A percentile compares a stretch with the other conserved stretches of the same genome.
Evolutionary conservation across 1,140 invertebrate genomes (phyloP).

Genomic region (Sarcophaga bullata): DNA sequence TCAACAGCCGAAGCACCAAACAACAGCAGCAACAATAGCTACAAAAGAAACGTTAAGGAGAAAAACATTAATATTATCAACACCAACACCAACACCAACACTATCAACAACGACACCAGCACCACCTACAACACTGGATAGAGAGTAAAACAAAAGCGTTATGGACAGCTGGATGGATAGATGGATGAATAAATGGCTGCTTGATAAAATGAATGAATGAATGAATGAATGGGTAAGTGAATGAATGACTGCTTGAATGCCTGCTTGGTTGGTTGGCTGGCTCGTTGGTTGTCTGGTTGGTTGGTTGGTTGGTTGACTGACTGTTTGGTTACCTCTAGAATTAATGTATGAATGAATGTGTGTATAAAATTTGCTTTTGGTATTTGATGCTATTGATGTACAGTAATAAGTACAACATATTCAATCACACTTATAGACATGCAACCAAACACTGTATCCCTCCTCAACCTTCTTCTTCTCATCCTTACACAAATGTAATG

Average conservation of each 20-base stretch:
- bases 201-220: neutral
- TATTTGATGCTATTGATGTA: conserved; percentile 10
- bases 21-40: neutral
- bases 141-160: neutral
- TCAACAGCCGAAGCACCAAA: too few relatives aligned
- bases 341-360: neutral
- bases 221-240: neutral
- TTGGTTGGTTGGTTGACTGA: conserved; percentile 2
- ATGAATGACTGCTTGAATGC: neutral
- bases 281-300: neutral
- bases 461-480: neutral
- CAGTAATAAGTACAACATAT: neutral
- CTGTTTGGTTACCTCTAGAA: neutral
- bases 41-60: neutral
- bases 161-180: conserved; percentile 6
- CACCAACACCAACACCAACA: neutral
- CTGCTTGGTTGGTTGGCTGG: neutral
- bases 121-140: neutral
- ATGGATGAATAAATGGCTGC: neutral
- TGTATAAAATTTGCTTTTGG: neutral
- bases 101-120: neutral
- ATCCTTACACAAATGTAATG: too few relatives aligned
- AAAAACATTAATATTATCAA: conserved; percentile 12
- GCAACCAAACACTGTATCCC: neutral
- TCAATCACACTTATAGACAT: neutral